phyloP scores from a whole-genome alignment of 2,797 vertebrate genomes.

The Helarctos malayanus region DNA sequence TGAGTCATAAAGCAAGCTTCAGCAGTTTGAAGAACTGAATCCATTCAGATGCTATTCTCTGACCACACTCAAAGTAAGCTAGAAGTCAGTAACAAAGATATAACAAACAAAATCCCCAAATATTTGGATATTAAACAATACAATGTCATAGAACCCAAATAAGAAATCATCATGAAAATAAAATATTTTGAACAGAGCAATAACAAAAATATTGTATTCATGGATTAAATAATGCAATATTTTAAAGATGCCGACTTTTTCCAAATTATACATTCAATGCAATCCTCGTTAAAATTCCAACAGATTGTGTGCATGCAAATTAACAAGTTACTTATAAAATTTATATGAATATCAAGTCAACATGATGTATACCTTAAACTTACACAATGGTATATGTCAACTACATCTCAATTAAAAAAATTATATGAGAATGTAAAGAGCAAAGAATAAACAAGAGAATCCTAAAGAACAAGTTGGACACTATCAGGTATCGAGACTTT shows the following conservation, averaged over 20 bases:
- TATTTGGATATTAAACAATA: not conserved
- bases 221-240: not conserved
- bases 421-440: not conserved
- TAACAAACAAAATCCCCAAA: not conserved
- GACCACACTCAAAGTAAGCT: not conserved
- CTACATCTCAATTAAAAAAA: not conserved
- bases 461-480: not conserved
- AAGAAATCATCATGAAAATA: slow-evolving; percentile 17
- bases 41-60: not conserved
- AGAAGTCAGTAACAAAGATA: not conserved
- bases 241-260: slow-evolving; percentile 1
- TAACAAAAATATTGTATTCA: not conserved
- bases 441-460: not conserved
- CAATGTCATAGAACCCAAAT: not conserved
- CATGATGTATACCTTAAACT: not conserved
- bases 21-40: not conserved
- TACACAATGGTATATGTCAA: not conserved
- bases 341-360: not conserved
- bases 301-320: not conserved
- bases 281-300: not conserved
- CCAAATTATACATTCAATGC: not conserved
- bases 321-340: not conserved
- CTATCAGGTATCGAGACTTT: not conserved
- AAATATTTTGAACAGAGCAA: slow-evolving; percentile 10
- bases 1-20: not conserved